phyloP scores from a whole-genome alignment of 2,888 invertebrate species.

The Linhomoeus sp. region DNA sequence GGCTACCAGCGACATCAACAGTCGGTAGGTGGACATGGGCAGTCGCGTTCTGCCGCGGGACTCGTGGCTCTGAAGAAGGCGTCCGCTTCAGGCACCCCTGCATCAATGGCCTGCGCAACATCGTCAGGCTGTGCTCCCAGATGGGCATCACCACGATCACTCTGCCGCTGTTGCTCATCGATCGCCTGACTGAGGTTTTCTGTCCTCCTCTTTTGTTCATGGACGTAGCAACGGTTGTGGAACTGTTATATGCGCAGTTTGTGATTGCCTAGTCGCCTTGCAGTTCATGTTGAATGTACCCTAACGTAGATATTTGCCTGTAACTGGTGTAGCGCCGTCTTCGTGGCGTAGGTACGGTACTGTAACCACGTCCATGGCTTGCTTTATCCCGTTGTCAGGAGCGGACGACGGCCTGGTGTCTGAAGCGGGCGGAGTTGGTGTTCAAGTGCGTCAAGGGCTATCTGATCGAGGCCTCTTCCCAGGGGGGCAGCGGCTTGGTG shows the following conservation, averaged over 20 bases:
- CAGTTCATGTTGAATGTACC: too few relatives aligned
- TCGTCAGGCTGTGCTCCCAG: constrained; percentile 78
- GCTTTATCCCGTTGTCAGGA: constrained; percentile 22
- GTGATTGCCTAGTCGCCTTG: too few relatives aligned
- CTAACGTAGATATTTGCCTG: too few relatives aligned
- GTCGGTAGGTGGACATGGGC: constrained; percentile 6
- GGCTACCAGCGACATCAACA: constrained; percentile 54
- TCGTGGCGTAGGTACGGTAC: too few relatives aligned
- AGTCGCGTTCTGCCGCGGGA: too few relatives aligned
- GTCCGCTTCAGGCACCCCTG: constrained; percentile 57
- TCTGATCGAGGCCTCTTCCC: constrained; percentile 90
- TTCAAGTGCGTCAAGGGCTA: constrained; percentile 98
- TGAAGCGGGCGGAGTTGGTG: constrained; percentile 80
- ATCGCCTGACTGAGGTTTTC: constrained; percentile 71
- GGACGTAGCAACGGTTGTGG: background rate
- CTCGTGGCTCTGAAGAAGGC: too few relatives aligned
- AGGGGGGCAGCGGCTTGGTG: constrained; percentile 60
- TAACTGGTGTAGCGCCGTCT: too few relatives aligned
- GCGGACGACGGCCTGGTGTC: constrained; percentile 85
- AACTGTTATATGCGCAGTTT: background rate
- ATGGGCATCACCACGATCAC: constrained; percentile 80
- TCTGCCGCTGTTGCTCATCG: constrained; percentile 70
- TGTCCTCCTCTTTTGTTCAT: background rate
- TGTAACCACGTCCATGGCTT: too few relatives aligned
- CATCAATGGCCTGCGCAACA: constrained; percentile 76